Base-by-base conservation (phyloP, 1,140 invertebrate species). In the Lucilia sericata region DNA sequence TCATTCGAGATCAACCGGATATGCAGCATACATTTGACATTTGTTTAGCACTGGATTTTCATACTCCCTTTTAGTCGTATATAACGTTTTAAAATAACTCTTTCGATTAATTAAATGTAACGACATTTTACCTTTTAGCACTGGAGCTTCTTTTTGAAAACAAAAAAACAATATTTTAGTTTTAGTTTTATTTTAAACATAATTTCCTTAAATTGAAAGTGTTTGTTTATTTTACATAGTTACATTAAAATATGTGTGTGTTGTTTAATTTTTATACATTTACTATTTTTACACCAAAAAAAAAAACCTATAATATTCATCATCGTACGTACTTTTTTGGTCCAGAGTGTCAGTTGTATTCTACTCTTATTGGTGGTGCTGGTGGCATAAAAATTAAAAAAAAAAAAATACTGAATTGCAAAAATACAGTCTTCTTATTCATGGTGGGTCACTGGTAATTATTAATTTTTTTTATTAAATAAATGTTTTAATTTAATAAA, bases 391-490 rank as follows among this genome's bases (percentile, higher is more conserved):
- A 83, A 80, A 51, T 80, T 51, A 80, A 80, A 78, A 80, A 49
- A 74, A 83, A 75, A 19, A n/a, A 49, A 55, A 36, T 51, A 49
- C 47, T 76, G 42, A 78, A 78, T 49, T 80, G 76, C 76, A 80
- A 70, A 36, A 42, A 70, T n/a, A 14, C 17, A 74, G 82, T 47
- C 82, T 36, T 82, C 82, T 82, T 70, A 34, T 80, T 78, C 76
- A 84, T 84, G 74, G 76, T 84, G 75, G 83, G 83, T 83, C 47
- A 70, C 21, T 82, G 82, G 82, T 82, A 82, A 82, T 65, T 82
- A 82, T 82, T 80, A 49, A 80, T 42, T 76, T 76, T 36, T 86
- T 84, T 84, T 51, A n/a, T 87, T 84, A 85, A 84, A 83, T 85
- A 84, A 87, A 85, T 84, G 74, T 84, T 55, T 81, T 36, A 42